A percentile compares a stretch with the other conserved stretches of the same genome.
Evolutionary conservation across 2,888 invertebrate genomes (phyloP).

Genomic region (Thumatha senex): DNA sequence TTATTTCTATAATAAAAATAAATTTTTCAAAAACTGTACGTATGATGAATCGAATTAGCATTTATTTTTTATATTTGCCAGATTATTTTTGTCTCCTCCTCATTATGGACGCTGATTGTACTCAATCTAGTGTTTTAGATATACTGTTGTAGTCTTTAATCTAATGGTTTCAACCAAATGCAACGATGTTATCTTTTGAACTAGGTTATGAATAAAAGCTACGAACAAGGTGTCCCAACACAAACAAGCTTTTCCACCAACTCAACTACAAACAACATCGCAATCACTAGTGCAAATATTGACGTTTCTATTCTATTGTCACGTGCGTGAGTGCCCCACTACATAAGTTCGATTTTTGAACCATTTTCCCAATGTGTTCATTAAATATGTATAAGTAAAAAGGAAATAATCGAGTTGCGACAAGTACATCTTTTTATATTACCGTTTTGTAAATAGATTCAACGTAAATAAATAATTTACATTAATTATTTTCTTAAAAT

Average conservation of each 20-base stretch:
- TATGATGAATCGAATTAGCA: too few species aligned
- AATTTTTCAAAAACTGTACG: too few species aligned
- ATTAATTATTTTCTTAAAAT: too few species aligned
- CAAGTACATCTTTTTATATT: neutral
- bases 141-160: too few species aligned
- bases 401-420: neutral
- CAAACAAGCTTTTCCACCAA: constrained; percentile 24
- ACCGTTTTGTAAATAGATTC: neutral
- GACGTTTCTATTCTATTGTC: constrained; percentile 42
- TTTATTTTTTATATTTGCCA: too few species aligned
- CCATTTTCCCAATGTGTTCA: constrained; percentile 1
- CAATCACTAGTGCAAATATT: constrained; percentile 73
- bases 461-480: neutral
- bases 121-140: too few species aligned
- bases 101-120: too few species aligned
- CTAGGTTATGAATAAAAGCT: too few species aligned
- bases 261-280: constrained; percentile 53
- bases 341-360: constrained; percentile 34
- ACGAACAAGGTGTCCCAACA: constrained; percentile 24
- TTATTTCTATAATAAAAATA: too few species aligned
- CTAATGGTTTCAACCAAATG: too few species aligned
- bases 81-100: too few species aligned
- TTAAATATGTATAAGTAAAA: constrained; percentile 7
- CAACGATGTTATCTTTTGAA: too few species aligned
- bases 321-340: constrained; percentile 30